These are phyloP conservation scores for Eremobia ochroleuca DNA, from an alignment of 2,888 invertebrate genomes.

Conservation along the genomic window DNA sequence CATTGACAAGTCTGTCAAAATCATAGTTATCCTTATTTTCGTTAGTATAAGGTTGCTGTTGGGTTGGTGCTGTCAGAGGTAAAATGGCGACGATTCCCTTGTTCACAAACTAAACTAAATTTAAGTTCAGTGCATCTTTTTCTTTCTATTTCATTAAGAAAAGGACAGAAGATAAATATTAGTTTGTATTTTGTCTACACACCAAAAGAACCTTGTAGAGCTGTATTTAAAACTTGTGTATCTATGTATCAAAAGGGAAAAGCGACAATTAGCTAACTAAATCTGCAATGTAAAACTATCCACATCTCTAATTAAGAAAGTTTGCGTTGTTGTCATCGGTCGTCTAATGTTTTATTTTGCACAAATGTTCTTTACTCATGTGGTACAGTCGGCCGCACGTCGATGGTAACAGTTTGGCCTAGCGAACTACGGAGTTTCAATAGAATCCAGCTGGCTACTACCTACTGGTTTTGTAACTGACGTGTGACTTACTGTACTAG, in stretches of 20 bases:
- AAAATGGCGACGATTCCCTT: too few relatives aligned
- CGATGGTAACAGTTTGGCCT: neutral
- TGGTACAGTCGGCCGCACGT: neutral
- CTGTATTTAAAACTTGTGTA: neutral
- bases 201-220: too few relatives aligned
- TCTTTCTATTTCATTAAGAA: too few relatives aligned
- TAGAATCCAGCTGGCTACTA: too few relatives aligned
- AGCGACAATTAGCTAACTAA: neutral
- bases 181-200: too few relatives aligned
- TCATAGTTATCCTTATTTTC: neutral
- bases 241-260: conserved; percentile 13
- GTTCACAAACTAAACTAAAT: too few relatives aligned
- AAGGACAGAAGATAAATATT: too few relatives aligned
- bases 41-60: neutral
- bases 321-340: neutral
- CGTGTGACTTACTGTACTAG: too few relatives aligned
- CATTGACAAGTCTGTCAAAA: too few relatives aligned
- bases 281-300: conserved; percentile 28
- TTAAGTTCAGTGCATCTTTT: too few relatives aligned
- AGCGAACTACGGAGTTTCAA: neutral
- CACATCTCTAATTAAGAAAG: conserved; percentile 22
- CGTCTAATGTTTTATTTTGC: conserved; percentile 16
- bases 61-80: neutral
- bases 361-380: neutral
- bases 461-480: too few relatives aligned